Percentiles rank a stretch among this genome's conserved stretches.
These are phyloP conservation scores for Leptodactylus fallax DNA, from an alignment of 2,797 vertebrate species.

Conservation along the genomic window DNA sequence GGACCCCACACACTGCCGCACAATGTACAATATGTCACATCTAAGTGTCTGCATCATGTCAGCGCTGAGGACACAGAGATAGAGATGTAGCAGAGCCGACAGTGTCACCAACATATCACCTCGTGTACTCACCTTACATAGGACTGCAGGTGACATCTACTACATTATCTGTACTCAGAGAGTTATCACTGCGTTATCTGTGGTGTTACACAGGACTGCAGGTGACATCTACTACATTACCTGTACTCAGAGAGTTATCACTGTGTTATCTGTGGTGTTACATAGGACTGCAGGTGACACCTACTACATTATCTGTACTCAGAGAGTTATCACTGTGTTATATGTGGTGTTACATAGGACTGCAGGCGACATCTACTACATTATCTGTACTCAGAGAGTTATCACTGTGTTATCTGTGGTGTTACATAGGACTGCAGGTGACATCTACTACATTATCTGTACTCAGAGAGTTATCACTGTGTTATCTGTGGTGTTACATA, in stretches of 20 bases:
- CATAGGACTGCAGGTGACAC: not conserved
- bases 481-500: slow-evolving; percentile 1
- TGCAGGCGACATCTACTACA: no score
- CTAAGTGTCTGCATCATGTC: not conserved
- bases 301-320: not conserved
- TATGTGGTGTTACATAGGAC: no score
- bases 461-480: not conserved
- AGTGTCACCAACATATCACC: not conserved
- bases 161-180: no score
- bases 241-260: not conserved
- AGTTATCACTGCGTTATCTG: not conserved
- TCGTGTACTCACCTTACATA: no score
- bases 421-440: not conserved
- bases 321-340: no score
- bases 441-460: not conserved
- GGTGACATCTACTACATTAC: not conserved
- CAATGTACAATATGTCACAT: not conserved
- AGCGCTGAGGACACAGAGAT: no score
- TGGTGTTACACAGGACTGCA: not conserved
- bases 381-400: not conserved
- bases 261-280: not conserved
- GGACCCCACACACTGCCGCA: not conserved
- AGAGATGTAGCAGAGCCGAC: not conserved
- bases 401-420: not conserved
- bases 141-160: no score